Evolutionary conservation across 2,797 vertebrate species (phyloP).

Genomic region (Emys orbicularis): DNA sequence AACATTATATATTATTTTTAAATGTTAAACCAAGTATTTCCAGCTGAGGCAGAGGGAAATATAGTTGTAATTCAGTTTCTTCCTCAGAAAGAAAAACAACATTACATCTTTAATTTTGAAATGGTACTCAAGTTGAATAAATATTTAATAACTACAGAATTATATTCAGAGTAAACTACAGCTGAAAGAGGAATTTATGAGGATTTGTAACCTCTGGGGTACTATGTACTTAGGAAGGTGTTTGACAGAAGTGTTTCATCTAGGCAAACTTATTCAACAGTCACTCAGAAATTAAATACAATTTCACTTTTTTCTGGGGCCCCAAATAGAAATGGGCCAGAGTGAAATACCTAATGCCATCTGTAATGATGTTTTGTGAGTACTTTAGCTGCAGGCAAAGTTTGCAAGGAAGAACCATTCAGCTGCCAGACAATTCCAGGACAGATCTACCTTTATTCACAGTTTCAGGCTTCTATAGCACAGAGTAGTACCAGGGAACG

Average conservation of each 20-base stretch:
- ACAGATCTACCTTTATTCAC: background rate
- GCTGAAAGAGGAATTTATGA: background rate
- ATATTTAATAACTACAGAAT: slow-evolving; percentile 2
- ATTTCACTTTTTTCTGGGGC: background rate
- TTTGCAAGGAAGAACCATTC: background rate
- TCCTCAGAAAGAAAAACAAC: slow-evolving; percentile 8
- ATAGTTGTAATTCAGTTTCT: background rate
- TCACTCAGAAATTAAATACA: background rate
- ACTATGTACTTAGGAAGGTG: background rate
- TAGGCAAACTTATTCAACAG: background rate
- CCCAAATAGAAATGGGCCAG: background rate
- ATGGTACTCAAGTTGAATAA: background rate
- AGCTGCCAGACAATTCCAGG: background rate
- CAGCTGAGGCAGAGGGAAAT: slow-evolving; percentile 7
- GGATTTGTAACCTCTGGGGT: background rate
- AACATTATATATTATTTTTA: background rate
- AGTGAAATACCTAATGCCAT: background rate
- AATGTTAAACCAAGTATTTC: background rate
- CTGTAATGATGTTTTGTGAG: background rate
- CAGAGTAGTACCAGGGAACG: background rate
- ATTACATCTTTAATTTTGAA: slow-evolving; percentile 39
- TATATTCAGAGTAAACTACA: slow-evolving; percentile 11
- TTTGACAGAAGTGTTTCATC: background rate
- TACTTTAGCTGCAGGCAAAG: background rate
- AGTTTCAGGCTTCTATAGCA: background rate